Evolutionary conservation across 2,797 vertebrate species (phyloP), one percentile per base, ranked within the genome.

Genomic region (Sebastes flavidus): DNA sequence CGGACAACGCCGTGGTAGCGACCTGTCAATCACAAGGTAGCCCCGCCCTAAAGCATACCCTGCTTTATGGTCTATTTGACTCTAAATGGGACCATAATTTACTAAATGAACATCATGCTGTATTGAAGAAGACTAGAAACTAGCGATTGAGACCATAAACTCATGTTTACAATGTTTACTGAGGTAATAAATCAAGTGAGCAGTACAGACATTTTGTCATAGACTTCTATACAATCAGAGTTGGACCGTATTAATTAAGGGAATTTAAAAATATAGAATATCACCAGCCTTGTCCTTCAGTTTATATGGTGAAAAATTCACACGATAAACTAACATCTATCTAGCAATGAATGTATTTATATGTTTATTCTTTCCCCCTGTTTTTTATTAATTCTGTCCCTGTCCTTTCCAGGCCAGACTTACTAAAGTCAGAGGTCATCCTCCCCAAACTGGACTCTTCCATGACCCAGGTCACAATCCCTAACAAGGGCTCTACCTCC

Each of bases 361-460:
- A 55, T 2, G 9, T 52, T 13, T 12, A 12, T 55, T 55, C 9
- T 54, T 58, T 22, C 2, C 20, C 10, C 3, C 3, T 6, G 0
- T 46, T 20, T 38, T 61, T n/a, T 6, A 67, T 77, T 32, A 12
- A 46, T 54, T 42, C 3, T 20, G 8, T 71, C 11, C 34, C 7
- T 87, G 22, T 72, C 36, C 6, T 72, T 72, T 88, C n/a, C 86
- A 99, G 98, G 89, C 98, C 98, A 7, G 98, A 99, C 85, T 94
- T 99, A 62, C 92, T 99, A 62, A 98, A 98, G 92, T 98, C 98
- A 1, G 98, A 99, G 85, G 96, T 98, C 84, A 97, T 99, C 85
- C 95, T 97, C 25, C 97, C 97, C 65, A 98, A 97, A 88, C 92
- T 98, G 91, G 97, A 98, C 84, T 97, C 97, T 2, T 96, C 96